These are phyloP conservation scores for Hylaea fasciaria DNA, from an alignment of 2,888 invertebrate genomes.

Conservation along the genomic window DNA sequence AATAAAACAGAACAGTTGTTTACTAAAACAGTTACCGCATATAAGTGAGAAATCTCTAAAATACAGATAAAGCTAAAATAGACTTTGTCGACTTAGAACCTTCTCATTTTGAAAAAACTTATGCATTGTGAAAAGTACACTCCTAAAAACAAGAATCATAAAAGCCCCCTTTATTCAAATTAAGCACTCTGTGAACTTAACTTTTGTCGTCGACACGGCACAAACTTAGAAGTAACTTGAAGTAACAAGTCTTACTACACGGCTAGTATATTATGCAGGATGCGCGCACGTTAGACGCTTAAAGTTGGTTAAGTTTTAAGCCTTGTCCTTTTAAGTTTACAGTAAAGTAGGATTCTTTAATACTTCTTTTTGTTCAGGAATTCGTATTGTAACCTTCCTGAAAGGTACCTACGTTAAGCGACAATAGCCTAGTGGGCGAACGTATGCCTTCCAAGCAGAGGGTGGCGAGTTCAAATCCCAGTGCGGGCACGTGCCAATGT, in stretches of 20 bases:
- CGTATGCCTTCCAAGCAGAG: no score
- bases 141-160: no score
- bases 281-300: conserved; percentile 50
- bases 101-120: no score
- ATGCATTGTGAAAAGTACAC: no score
- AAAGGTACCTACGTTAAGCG: background rate
- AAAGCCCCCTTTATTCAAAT: conserved; percentile 14
- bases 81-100: no score
- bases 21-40: no score
- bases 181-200: conserved; percentile 16
- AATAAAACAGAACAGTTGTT: no score
- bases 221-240: conserved; percentile 34
- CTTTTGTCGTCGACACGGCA: conserved; percentile 23
- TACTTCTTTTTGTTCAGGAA: conserved; percentile 14
- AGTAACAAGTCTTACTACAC: conserved; percentile 34
- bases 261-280: conserved; percentile 55
- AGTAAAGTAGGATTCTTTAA: conserved; percentile 3
- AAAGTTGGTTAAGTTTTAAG: conserved; percentile 45
- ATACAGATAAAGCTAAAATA: no score
- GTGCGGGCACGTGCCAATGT: no score
- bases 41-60: no score
- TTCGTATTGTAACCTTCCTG: conserved; percentile 2
- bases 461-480: no score
- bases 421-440: no score
- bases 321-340: conserved; percentile 26